Percentiles rank a stretch among this genome's conserved stretches.
phyloP scores from a whole-genome alignment of 2,113 vertebrate species.

The Sceloporus tristichus region DNA sequence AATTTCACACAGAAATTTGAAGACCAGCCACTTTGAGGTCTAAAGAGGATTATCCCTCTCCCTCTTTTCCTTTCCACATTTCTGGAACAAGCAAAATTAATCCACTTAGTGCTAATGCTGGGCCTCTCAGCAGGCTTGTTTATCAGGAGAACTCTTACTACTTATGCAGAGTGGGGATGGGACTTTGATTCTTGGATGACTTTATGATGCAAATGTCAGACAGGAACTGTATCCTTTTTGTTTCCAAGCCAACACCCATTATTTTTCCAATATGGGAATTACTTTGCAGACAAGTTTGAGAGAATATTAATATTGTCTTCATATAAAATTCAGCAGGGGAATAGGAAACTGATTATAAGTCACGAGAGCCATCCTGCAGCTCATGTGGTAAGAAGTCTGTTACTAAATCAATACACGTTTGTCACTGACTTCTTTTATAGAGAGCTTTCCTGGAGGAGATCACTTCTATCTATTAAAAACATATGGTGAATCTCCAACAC shows the following conservation, averaged over 20 bases:
- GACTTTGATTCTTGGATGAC: constrained; percentile 72
- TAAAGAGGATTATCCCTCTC: constrained; percentile 72
- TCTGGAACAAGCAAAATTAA: constrained; percentile 79
- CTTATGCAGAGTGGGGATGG: constrained; percentile 60
- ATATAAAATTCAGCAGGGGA: constrained; percentile 52
- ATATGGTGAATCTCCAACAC: neutral
- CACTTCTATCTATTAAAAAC: constrained; percentile 23
- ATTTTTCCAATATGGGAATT: constrained; percentile 70
- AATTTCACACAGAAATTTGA: constrained; percentile 77
- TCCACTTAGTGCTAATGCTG: constrained; percentile 77
- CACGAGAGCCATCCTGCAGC: neutral
- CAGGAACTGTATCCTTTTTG: constrained; percentile 62
- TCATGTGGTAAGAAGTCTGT: constrained; percentile 9
- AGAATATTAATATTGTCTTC: constrained; percentile 68
- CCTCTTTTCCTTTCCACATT: constrained; percentile 59
- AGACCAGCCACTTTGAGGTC: constrained; percentile 76
- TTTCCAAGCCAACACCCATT: constrained; percentile 72
- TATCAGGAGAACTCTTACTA: constrained; percentile 73
- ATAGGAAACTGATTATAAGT: constrained; percentile 48
- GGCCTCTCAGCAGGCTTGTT: constrained; percentile 77
- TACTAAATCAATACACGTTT: constrained; percentile 23
- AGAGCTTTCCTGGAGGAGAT: constrained; percentile 19
- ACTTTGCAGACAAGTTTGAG: constrained; percentile 65
- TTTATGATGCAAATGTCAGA: constrained; percentile 76
- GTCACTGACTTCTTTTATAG: constrained; percentile 23